These are phyloP conservation scores for Buathra laborator DNA, from an alignment of 2,888 invertebrate species.

Conservation along the genomic window DNA sequence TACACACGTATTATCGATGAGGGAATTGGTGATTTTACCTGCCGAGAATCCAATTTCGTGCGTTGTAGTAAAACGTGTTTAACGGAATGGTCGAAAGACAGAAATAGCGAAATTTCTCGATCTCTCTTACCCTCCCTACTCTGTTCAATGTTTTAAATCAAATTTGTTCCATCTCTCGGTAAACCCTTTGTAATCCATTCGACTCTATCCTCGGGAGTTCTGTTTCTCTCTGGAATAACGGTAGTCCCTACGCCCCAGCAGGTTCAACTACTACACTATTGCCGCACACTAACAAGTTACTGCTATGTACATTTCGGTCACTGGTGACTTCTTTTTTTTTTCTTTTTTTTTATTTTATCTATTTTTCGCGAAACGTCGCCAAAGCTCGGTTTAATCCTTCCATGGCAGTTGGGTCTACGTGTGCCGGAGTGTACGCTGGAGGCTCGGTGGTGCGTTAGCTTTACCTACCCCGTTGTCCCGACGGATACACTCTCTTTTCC, in stretches of 20 bases:
- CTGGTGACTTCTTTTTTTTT: slow-evolving; percentile 34
- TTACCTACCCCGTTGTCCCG: slow-evolving; percentile 14
- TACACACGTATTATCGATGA: slow-evolving; percentile 40
- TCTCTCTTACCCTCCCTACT: neutral
- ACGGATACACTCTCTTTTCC: slow-evolving; percentile 38
- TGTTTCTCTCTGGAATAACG: slow-evolving; percentile 40
- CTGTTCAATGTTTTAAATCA: slow-evolving; percentile 55
- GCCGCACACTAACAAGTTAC: neutral
- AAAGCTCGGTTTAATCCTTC: slow-evolving; percentile 57
- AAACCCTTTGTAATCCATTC: slow-evolving; percentile 55
- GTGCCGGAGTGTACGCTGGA: slow-evolving; percentile 20
- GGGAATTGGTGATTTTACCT: slow-evolving; percentile 27
- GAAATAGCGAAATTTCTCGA: slow-evolving; percentile 10
- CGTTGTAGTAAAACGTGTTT: slow-evolving; percentile 5
- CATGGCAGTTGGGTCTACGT: slow-evolving; percentile 12
- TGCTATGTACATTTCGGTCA: slow-evolving; percentile 38
- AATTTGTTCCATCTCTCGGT: slow-evolving; percentile 57
- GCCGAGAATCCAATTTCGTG: neutral
- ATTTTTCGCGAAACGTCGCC: slow-evolving; percentile 49
- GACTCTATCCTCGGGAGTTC: slow-evolving; percentile 38
- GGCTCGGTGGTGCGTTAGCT: slow-evolving; percentile 42
- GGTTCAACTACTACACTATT: slow-evolving; percentile 33
- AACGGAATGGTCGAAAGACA: neutral
- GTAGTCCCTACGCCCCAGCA: slow-evolving; percentile 26
- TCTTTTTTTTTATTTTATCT: slow-evolving; percentile 22